Conservation (phyloP, 2,113 vertebrate species). For the Malurus elegans region DNA sequence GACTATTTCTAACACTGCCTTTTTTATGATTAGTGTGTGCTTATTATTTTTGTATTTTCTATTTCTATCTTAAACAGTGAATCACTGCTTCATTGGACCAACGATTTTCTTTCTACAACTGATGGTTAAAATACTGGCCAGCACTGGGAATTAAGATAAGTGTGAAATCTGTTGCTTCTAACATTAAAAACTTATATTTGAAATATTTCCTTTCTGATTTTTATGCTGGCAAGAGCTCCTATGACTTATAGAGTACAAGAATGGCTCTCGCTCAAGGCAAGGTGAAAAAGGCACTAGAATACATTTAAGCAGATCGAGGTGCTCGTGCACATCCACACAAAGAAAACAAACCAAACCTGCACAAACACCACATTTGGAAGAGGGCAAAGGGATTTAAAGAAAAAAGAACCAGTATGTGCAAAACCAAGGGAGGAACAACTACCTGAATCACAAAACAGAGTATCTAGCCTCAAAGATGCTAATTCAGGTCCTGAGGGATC, state of each 20-base stretch:
- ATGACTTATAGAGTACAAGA: neutral
- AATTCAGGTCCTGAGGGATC: slow-evolving; percentile 75
- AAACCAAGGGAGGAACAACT: slow-evolving; percentile 67
- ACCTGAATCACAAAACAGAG: slow-evolving; percentile 77
- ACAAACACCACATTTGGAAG: slow-evolving; percentile 26
- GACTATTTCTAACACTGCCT: slow-evolving; percentile 23
- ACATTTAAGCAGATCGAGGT: neutral
- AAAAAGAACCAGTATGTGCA: slow-evolving; percentile 26
- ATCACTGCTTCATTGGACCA: neutral
- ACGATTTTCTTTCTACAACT: neutral
- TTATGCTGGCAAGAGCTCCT: neutral
- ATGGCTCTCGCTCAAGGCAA: neutral
- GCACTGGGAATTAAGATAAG: neutral
- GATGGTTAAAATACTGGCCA: neutral
- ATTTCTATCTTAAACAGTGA: neutral
- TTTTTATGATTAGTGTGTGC: neutral
- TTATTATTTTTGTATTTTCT: slow-evolving; percentile 17
- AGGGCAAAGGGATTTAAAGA: slow-evolving; percentile 36
- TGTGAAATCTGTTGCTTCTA: slow-evolving; percentile 2
- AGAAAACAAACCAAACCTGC: slow-evolving; percentile 41
- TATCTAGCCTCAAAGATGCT: slow-evolving; percentile 74
- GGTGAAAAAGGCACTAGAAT: slow-evolving; percentile 9
- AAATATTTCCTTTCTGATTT: slow-evolving; percentile 22
- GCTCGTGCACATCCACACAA: neutral
- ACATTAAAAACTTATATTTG: neutral